Conservation (phyloP, 2,113 vertebrate species). For the Stegastes partitus region DNA sequence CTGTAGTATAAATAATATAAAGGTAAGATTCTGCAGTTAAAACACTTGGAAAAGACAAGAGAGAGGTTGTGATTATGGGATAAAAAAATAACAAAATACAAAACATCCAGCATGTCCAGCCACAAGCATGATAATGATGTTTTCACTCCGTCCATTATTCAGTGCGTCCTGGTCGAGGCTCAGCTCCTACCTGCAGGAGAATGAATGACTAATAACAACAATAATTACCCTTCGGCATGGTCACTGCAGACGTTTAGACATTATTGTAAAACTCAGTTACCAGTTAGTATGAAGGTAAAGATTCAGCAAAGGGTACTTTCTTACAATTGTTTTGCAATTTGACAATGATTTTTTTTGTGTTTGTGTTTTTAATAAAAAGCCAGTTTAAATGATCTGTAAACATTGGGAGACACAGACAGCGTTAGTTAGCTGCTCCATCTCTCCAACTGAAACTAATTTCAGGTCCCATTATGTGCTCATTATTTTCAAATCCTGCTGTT, state of each 20-base stretch:
- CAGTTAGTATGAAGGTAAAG: not conserved
- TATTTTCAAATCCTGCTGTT: slow-evolving; percentile 50
- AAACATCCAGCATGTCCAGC: no score
- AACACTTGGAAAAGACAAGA: not conserved
- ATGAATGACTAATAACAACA: no score
- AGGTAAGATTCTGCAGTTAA: not conserved
- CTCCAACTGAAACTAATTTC: slow-evolving; percentile 33
- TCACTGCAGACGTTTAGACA: not conserved
- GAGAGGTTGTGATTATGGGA: not conserved
- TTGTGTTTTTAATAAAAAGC: not conserved
- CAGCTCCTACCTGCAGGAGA: not conserved
- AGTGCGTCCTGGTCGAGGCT: not conserved
- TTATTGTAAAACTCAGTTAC: not conserved
- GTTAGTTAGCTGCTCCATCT: slow-evolving; percentile 8
- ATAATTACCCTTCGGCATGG: no score
- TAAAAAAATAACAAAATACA: no score
- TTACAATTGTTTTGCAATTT: not conserved
- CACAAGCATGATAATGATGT: no score
- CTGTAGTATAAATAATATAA: not conserved
- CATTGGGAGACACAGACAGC: not conserved
- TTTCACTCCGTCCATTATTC: not conserved
- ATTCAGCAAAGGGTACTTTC: not conserved
- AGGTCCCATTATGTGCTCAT: slow-evolving; percentile 43
- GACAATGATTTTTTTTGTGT: not conserved
- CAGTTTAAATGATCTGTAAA: slow-evolving; percentile 8